Evolutionary conservation across 2,113 vertebrate genomes (phyloP), one percentile per base, ranked within the genome.

Genomic region (Erinaceus europaeus): DNA sequence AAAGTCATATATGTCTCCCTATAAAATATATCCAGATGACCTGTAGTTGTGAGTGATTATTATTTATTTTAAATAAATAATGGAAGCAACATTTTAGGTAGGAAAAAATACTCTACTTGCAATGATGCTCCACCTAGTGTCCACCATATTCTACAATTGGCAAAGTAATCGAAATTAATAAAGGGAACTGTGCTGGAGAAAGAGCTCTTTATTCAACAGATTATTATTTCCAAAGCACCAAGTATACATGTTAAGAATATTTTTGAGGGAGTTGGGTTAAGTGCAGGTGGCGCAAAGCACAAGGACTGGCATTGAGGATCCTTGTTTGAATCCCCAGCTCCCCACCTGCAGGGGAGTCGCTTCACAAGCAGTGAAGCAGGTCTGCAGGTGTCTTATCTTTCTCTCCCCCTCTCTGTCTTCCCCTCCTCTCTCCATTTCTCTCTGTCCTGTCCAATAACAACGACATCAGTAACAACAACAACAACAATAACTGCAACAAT

Each of bases 101-200:
- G 21, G 40, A 84, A 82, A 61, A 57, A 67, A 80, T 67, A n/a
- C 12, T 64, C 20, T 80, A 25, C 75, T 91, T 68, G 69, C 46
- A 91, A 88, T 74, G 69, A 65, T 74, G 53, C 65, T 69, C 69
- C 78, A 77, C 77, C 86, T 89, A 87, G 64, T 77, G 78, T 84
- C 36, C 29, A 42, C 61, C 23, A 27, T 73, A 44, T 44, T 86
- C 53, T 72, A 62, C 67, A 72, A 80, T 81, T 80, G 40, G 82
- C 32, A 68, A 75, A 77, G 36, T 79, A 73, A 74, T 32, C 65
- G 52, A 84, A 85, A 55, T 29, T 14, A 91, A 78, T 78, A 61
- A 79, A 25, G 29, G 32, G 6, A 67, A 67, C 9, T 59, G 21
- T 40, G 12, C 77, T 88, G 38, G 75, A 90, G 18, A 72, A 91